phyloP scores from a whole-genome alignment of 2,797 vertebrate species.

The Bryconaethiops microstoma region DNA sequence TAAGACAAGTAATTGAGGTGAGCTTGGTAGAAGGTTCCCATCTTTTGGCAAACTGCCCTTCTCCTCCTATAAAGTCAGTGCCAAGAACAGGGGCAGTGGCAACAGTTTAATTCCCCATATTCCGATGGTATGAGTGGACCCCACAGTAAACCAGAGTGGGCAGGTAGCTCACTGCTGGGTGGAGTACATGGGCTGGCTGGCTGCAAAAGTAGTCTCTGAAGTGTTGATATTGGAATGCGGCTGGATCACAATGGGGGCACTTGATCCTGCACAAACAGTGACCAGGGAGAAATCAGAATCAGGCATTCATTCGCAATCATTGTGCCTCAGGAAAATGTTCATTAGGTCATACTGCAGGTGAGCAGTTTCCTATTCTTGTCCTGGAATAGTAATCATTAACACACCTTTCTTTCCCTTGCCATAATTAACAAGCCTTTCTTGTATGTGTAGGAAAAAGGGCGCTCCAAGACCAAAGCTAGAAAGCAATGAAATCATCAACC shows the following conservation, averaged over 20 bases:
- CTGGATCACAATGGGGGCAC: slow-evolving; percentile 65
- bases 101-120: slow-evolving; percentile 12
- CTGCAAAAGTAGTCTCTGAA: slow-evolving; percentile 63
- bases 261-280: slow-evolving; percentile 56
- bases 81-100: slow-evolving; percentile 51
- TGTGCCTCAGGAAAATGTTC: background rate
- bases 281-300: background rate
- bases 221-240: slow-evolving; percentile 65
- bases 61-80: slow-evolving; percentile 40
- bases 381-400: background rate
- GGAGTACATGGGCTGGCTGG: slow-evolving; percentile 60
- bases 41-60: slow-evolving; percentile 42
- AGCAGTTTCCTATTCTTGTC: background rate
- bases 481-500: no score
- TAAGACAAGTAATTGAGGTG: slow-evolving; percentile 17
- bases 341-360: background rate
- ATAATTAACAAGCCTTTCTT: no score
- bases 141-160: slow-evolving; percentile 38
- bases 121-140: slow-evolving; percentile 5
- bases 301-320: background rate
- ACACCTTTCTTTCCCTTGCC: no score
- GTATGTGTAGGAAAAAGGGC: no score
- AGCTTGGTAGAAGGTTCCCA: slow-evolving; percentile 40
- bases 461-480: no score
- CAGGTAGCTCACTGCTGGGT: slow-evolving; percentile 52